Evolutionary conservation across 1,140 invertebrate species (phyloP).

Genomic region (Meloidogyne floridensis): DNA sequence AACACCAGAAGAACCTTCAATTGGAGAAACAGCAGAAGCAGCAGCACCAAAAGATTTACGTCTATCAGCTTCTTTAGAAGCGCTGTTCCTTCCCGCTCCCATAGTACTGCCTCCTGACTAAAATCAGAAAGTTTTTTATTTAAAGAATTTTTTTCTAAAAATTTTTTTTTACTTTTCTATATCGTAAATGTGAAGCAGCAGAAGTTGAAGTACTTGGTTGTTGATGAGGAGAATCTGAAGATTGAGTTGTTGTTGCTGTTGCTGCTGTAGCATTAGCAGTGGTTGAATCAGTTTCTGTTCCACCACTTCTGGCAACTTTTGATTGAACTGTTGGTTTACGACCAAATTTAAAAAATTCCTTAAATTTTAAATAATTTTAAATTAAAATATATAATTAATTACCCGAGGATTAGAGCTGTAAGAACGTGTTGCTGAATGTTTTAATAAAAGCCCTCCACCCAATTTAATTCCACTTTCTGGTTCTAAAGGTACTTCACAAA

Average conservation of each 20-base stretch:
- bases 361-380: constrained; percentile 15
- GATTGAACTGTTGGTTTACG: constrained; percentile 46
- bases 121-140: not conserved
- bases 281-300: not conserved
- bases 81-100: not conserved
- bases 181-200: constrained; percentile 18
- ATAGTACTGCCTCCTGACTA: constrained; percentile 28
- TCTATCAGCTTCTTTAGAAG: constrained; percentile 23
- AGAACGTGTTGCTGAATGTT: constrained; percentile 52
- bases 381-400: constrained; percentile 1
- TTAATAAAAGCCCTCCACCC: constrained; percentile 38
- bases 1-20: constrained; percentile 2
- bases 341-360: constrained; percentile 52
- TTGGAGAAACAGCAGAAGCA: constrained; percentile 15
- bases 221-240: constrained; percentile 8
- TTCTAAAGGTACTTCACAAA: constrained; percentile 57
- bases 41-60: constrained; percentile 31
- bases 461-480: constrained; percentile 25
- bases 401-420: constrained; percentile 54
- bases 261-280: not conserved
- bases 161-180: not conserved
- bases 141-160: not conserved
- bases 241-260: not conserved
- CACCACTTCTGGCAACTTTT: constrained; percentile 1
- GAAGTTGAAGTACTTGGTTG: constrained; percentile 29